phyloP scores from a whole-genome alignment of 2,113 vertebrate species.

The Mugil cephalus region DNA sequence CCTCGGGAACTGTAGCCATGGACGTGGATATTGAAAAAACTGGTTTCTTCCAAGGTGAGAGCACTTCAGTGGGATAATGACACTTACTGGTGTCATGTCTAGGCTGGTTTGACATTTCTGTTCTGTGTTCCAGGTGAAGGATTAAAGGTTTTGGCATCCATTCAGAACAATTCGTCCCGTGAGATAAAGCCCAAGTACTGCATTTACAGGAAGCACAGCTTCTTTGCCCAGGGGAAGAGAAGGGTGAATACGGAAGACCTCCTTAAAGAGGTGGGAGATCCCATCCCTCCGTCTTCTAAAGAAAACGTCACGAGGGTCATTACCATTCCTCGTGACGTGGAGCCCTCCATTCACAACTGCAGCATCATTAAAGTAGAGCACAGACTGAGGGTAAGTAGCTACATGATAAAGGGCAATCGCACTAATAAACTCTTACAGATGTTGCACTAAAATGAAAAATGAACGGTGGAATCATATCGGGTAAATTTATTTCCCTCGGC shows the following conservation, averaged over 20 bases:
- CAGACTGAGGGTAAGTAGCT: constrained; percentile 76
- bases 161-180: constrained; percentile 78
- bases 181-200: constrained; percentile 78
- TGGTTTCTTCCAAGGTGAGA: constrained; percentile 70
- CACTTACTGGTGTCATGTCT: background rate
- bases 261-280: constrained; percentile 73
- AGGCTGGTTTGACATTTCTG: background rate
- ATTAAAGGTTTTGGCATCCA: constrained; percentile 65
- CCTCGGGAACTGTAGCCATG: constrained; percentile 76
- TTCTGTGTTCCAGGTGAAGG: constrained; percentile 63
- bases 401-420: too few relatives aligned
- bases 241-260: constrained; percentile 57
- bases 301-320: constrained; percentile 58
- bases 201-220: constrained; percentile 79
- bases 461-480: too few relatives aligned
- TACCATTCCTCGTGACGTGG: constrained; percentile 52
- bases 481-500: too few relatives aligned
- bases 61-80: background rate
- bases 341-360: constrained; percentile 75
- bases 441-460: too few relatives aligned
- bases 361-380: constrained; percentile 74
- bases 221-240: constrained; percentile 63
- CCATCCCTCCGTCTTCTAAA: constrained; percentile 58
- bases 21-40: constrained; percentile 75
- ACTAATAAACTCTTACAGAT: too few relatives aligned